Base-by-base conservation (phyloP, 2,113 vertebrate species). In the Calypte anna region DNA sequence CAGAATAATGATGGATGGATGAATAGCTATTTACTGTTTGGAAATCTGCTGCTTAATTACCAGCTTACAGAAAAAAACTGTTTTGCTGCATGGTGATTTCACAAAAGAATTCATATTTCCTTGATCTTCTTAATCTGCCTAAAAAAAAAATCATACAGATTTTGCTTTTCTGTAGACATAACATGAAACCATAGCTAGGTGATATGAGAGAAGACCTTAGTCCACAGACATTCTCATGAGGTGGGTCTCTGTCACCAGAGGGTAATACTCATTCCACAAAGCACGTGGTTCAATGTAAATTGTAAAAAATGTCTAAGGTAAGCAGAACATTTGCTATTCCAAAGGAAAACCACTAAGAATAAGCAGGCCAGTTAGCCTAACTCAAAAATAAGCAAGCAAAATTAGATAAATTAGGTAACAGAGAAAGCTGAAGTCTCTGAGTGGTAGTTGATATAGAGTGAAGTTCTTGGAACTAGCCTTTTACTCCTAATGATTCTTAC, bases 271-370 rank as follows among this genome's bases (percentile, higher is more conserved):
- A 38, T 23, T 15, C 57, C 51, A 48, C 43, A 54, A 54, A 75
- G 70, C 40, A 28, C 0, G 0, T 59, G 21, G 25, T 78, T 88
- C 36, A 31, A 3, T 0, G 0, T 14, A 27, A 59, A 28, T 68
- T 31, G 67, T 67, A 33, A 20, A 28, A 88, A 54, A n/a, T 36
- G 19, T 43, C 23, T 64, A 21, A 50, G 73, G 46, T 44, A 58
- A 62, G n/a, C 27, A 51, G 40, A 76, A 43, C 5, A 3, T 75
- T 14, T n/a, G 23, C n/a, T 80, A 4, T 87, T 94, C 31, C 7
- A 25, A 87, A 63, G 53, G 55, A 68, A 87, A 19, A 46, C 19
- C 3, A 1, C 27, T 66, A 48, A 27, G 77, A 30, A 54, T 30
- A 61, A 69, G 81, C 11, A 38, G 12, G 11, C 46, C 54, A 51